Percentiles rank a stretch among this genome's conserved stretches.
phyloP scores from a whole-genome alignment of 2,888 invertebrate genomes.

The Calliphora vomitoria region DNA sequence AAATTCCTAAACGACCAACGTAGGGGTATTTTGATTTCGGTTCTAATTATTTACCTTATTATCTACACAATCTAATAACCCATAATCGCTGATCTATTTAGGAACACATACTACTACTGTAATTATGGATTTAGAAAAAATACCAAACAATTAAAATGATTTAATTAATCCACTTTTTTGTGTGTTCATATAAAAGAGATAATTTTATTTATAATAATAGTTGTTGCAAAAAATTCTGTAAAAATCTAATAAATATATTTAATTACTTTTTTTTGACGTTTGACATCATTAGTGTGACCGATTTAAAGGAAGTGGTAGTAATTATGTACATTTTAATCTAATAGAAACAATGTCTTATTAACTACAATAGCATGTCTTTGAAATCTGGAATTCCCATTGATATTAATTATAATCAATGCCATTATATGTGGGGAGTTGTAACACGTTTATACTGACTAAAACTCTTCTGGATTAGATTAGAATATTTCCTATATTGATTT shows the following conservation, averaged over 20 bases:
- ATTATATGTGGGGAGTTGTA: neutral
- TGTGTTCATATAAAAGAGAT: neutral
- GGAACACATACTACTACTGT: neutral
- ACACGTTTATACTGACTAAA: neutral
- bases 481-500: too few relatives aligned
- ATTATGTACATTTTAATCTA: neutral
- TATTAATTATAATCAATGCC: neutral
- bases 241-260: conserved; percentile 27
- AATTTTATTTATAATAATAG: neutral
- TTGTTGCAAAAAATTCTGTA: neutral
- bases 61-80: neutral
- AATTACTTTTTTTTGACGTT: neutral
- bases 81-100: conserved; percentile 21
- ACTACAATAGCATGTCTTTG: neutral
- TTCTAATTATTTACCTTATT: neutral
- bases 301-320: neutral
- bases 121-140: conserved; percentile 29
- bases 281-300: neutral
- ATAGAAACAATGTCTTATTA: neutral
- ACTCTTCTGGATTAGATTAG: too few relatives aligned
- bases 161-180: conserved; percentile 44
- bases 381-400: neutral
- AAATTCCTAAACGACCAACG: neutral
- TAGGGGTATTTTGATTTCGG: neutral
- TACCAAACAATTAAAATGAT: conserved; percentile 8